Conservation (phyloP, 2,113 vertebrate genomes). For the Tetrax tetrax region DNA sequence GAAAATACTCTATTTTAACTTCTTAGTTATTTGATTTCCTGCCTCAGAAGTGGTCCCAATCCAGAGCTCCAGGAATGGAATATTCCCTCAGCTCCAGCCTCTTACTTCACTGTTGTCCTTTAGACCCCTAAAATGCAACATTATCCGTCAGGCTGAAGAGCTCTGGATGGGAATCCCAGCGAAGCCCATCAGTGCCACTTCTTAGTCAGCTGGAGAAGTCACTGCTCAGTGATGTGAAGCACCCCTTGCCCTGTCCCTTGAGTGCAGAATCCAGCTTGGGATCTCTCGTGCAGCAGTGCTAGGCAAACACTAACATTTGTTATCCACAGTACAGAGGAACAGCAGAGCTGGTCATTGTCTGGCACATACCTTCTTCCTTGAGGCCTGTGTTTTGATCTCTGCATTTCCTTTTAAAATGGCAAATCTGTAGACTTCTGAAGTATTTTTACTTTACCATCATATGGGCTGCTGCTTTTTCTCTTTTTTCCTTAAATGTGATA, state of each 20-base stretch:
- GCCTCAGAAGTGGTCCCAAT: neutral
- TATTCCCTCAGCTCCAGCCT: conserved; percentile 5
- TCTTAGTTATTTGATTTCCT: neutral
- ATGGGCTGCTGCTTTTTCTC: neutral
- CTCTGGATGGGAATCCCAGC: conserved; percentile 37
- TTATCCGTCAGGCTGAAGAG: conserved; percentile 28
- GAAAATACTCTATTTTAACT: neutral
- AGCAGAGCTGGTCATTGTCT: neutral
- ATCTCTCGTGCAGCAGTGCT: neutral
- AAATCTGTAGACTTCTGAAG: conserved; percentile 1
- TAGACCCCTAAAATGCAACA: conserved; percentile 9
- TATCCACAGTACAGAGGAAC: neutral
- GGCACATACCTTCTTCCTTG: neutral
- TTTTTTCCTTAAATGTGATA: conserved; percentile 55
- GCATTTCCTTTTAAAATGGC: neutral
- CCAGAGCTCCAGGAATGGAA: neutral
- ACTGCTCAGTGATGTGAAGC: conserved; percentile 62
- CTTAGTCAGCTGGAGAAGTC: conserved; percentile 55
- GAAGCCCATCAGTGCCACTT: conserved; percentile 53
- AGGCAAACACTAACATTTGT: neutral
- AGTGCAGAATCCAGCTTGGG: conserved; percentile 9
- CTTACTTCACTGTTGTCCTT: conserved; percentile 7
- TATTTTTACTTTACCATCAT: conserved; percentile 40
- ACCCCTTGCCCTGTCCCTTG: conserved; percentile 58
- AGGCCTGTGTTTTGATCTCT: neutral